Base-by-base conservation (phyloP, 2,113 vertebrate species). In the Alethe diademata region DNA sequence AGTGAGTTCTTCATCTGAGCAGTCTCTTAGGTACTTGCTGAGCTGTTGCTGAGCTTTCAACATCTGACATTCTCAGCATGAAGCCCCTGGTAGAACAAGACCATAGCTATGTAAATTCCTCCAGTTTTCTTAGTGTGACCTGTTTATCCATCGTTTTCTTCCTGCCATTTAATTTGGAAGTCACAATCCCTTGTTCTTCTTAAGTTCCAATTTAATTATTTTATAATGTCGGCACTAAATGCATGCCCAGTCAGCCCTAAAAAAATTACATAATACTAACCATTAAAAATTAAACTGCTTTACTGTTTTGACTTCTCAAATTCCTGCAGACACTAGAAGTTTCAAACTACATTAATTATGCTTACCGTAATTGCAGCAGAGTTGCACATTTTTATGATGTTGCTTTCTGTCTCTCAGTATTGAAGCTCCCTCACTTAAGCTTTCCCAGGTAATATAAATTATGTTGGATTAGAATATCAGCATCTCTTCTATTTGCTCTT, bases 271-370 rank as follows among this genome's bases (percentile, higher is more conserved):
- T 65, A 57, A 80, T 48, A 51, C n/a, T 53, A 79, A 38, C 36
- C 45, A 69, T 84, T 92, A 80, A 69, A 85, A 94, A 70, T 85
- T 65, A 79, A 93, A 95, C 75, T 66, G 20, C 38, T 62, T 45
- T 82, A 66, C 83, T 85, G 31, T 50, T 95, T 54, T 56, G 56
- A 29, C 69, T 82, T 56, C 40, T 47, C 79, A 80, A 57, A 64
- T 53, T 74, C 48, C 35, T 92, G 48, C 57, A 91, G 67, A 50
- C n/a, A 72, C 82, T 57, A 25, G 47, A 81, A 64, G 19, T 80
- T 82, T 93, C 33, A 72, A 72, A 57, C 35, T 65, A 31, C 66
- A 76, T 72, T 87, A 85, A 82, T 92, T 73, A 36, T 31, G 29
- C 25, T 87, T 76, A 26, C 0, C 0, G 26, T 87, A 88, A 88